Evolutionary conservation across 2,113 vertebrate species (phyloP), one percentile per base, ranked within the genome.

Genomic region (Tachysurus vachellii): DNA sequence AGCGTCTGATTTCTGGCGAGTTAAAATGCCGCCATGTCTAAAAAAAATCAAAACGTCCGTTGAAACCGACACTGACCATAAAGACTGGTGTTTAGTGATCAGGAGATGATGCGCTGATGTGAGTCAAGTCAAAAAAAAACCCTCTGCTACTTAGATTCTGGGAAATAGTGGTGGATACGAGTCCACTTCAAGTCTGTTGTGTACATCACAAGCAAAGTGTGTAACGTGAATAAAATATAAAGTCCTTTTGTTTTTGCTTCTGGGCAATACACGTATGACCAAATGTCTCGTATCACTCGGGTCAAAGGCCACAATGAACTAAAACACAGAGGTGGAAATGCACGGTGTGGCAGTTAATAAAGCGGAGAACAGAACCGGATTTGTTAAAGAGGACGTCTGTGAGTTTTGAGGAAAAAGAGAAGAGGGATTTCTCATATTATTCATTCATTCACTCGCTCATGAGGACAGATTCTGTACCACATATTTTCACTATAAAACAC

Each of bases 291-390:
- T 50, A 0, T 26, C 31, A 81, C 77, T 80, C 13, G 7, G 2
- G 26, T 79, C 12, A 54, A 56, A 31, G 31, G 75, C 21, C 80
- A 86, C 84, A 16, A 66, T 66, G 21, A 54, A 66, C 54, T 79
- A 50, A 47, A 70, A 82, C 26, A 28, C 61, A 31, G 1, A 31
- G 5, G 28, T 14, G 31, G 44, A 75, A 75, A 75, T 26, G 36
- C 56, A 68, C n/a, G 71, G 56, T 70, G 26, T 80, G 85, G 85
- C 85, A 80, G 84, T 80, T 56, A 79, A 86, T 68, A 62, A 79
- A 80, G 59, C 13, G 0, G 21, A 31, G 8, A 50, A 76, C 26
- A 36, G 28, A 64, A 19, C 76, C 26, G 44, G 56, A 3, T 6
- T 6, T 2, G 23, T n/a, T 57, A n/a, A 57, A 81, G 42, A 21